A percentile compares a stretch with the other conserved stretches of the same genome.
phyloP scores from a whole-genome alignment of 2,888 invertebrate genomes.

The Elmis aenea region DNA sequence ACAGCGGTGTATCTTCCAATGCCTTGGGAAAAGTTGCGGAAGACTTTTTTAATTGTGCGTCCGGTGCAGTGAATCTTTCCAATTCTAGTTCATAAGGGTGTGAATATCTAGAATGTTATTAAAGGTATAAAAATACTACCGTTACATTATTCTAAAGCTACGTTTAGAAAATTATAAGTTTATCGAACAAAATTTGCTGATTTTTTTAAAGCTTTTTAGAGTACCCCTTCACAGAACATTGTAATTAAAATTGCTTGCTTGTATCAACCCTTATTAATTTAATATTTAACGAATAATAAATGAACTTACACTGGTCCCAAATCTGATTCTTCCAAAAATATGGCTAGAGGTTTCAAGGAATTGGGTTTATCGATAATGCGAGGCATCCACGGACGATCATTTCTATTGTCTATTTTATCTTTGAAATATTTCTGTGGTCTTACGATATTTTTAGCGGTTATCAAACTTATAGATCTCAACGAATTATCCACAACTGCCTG shows the following conservation, averaged over 20 bases:
- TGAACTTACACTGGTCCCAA: constrained; percentile 52
- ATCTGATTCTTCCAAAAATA: constrained; percentile 65
- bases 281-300: background rate
- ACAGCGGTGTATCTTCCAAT: constrained; percentile 60
- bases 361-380: constrained; percentile 84
- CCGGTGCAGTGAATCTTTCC: constrained; percentile 60
- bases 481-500: constrained; percentile 8
- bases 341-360: constrained; percentile 72
- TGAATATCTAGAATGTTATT: constrained; percentile 55
- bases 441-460: constrained; percentile 67
- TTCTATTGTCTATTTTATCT: constrained; percentile 77
- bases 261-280: too few species aligned
- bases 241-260: too few species aligned
- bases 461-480: constrained; percentile 48
- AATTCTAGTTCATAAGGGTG: constrained; percentile 89
- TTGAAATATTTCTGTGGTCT: constrained; percentile 83
- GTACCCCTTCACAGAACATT: too few species aligned
- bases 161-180: too few species aligned
- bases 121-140: too few species aligned
- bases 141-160: too few species aligned
- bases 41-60: constrained; percentile 40
- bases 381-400: constrained; percentile 71
- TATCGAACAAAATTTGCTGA: too few species aligned
- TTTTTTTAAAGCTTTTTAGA: too few species aligned
- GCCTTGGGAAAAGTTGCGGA: constrained; percentile 46